Evolutionary conservation across 2,797 vertebrate genomes (phyloP), one percentile per base, ranked within the genome.

Genomic region (Sandelia bainsii): DNA sequence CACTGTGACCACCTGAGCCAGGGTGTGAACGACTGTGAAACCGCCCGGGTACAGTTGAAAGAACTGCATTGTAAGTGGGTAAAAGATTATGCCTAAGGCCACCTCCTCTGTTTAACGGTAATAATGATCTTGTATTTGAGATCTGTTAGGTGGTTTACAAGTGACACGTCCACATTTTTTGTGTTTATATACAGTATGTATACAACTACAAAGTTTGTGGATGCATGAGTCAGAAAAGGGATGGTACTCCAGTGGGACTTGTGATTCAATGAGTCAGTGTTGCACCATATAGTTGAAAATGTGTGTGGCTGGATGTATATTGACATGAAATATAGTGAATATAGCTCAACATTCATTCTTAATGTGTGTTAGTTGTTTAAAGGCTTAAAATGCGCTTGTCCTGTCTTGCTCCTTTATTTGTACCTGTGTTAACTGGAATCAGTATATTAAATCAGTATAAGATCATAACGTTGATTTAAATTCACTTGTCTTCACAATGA

Each of bases 41-140:
- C n/a, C n/a, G n/a, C n/a, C n/a, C n/a, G n/a, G n/a, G n/a, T n/a
- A n/a, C n/a, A n/a, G n/a, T n/a, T n/a, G n/a, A n/a, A n/a, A n/a
- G n/a, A n/a, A n/a, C n/a, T n/a, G n/a, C n/a, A n/a, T n/a, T n/a
- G n/a, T n/a, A n/a, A n/a, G n/a, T n/a, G n/a, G n/a, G n/a, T n/a
- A n/a, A n/a, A n/a, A n/a, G n/a, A n/a, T n/a, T n/a, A n/a, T n/a
- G n/a, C n/a, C n/a, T n/a, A n/a, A n/a, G n/a, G n/a, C n/a, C n/a
- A n/a, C n/a, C n/a, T n/a, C n/a, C n/a, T n/a, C n/a, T n/a, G n/a
- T n/a, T n/a, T n/a, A n/a, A n/a, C n/a, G 98, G 98, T 98, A 95
- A 93, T 56, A 6, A 17, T 70, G 5, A 32, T 25, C 8, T 61
- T 23, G 0, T 27, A 34, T 34, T 8, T 34, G 7, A 34, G 34